Evolutionary conservation across 2,797 vertebrate genomes (phyloP).

Genomic region (Protosalanx chinensis): DNA sequence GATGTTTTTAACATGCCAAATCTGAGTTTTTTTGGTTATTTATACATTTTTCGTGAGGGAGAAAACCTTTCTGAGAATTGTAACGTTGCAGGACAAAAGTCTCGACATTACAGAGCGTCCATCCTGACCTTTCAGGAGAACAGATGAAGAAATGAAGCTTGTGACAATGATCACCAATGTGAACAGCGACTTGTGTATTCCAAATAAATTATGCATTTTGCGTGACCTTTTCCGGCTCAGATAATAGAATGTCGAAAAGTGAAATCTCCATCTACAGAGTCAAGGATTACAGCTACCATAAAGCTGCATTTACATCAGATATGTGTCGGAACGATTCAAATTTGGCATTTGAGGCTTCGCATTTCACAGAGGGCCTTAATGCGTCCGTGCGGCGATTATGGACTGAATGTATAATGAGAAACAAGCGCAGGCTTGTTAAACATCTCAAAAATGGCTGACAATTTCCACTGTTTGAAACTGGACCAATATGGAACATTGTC

Average conservation of each 20-base stretch:
- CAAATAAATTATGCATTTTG: constrained; percentile 54
- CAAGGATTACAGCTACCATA: constrained; percentile 51
- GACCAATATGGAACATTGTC: neutral
- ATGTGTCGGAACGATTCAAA: constrained; percentile 56
- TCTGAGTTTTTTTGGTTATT: no score
- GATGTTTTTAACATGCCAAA: no score
- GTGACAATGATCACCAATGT: constrained; percentile 51
- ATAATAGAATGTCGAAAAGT: constrained; percentile 37
- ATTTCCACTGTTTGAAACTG: constrained; percentile 11
- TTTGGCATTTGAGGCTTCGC: constrained; percentile 66
- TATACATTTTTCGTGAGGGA: no score
- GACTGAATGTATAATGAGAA: constrained; percentile 42
- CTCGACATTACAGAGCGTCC: constrained; percentile 28
- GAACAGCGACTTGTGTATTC: constrained; percentile 46
- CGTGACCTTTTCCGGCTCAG: constrained; percentile 58
- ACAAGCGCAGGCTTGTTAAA: constrained; percentile 4
- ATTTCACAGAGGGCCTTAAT: constrained; percentile 38
- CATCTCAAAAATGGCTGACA: constrained; percentile 6
- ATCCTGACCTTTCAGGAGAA: constrained; percentile 51
- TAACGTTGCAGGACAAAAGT: no score
- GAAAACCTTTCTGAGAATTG: no score
- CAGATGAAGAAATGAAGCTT: constrained; percentile 53
- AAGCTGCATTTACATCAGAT: constrained; percentile 58
- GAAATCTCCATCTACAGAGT: constrained; percentile 44
- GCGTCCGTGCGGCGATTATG: constrained; percentile 27